Percentiles rank a stretch among this genome's conserved stretches.
Conservation (phyloP, 2,888 invertebrate genomes). For the Hirtodrosophila cameraria region DNA sequence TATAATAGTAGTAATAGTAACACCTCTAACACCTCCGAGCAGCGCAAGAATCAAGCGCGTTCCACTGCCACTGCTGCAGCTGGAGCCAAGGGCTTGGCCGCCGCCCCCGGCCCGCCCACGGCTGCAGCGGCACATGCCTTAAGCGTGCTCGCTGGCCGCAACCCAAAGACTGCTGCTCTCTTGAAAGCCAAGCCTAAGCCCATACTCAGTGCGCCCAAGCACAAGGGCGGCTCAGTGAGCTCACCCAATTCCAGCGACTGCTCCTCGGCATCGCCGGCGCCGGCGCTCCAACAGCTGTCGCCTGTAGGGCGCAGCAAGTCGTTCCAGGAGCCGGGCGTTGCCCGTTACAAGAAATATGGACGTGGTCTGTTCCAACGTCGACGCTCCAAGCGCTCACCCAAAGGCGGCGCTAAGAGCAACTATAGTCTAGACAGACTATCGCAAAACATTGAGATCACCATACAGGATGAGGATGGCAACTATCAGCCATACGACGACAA, state of each 20-base stretch:
- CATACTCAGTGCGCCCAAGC: conserved; percentile 70
- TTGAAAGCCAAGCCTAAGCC: conserved; percentile 68
- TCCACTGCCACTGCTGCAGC: conserved; percentile 37
- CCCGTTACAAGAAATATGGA: conserved; percentile 79
- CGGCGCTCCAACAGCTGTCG: conserved; percentile 57
- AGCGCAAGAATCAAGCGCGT: conserved; percentile 46
- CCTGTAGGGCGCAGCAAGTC: conserved; percentile 83
- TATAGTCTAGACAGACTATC: conserved; percentile 82
- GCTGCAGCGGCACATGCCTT: conserved; percentile 48
- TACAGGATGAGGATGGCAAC: conserved; percentile 83
- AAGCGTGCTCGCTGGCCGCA: conserved; percentile 53
- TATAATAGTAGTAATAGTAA: conserved; percentile 84
- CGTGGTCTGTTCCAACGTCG: conserved; percentile 82
- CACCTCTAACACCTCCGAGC: conserved; percentile 80
- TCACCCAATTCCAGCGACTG: conserved; percentile 82
- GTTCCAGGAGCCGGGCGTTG: conserved; percentile 83
- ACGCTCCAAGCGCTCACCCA: conserved; percentile 79
- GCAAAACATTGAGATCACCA: conserved; percentile 83
- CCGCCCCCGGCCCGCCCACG: conserved; percentile 18
- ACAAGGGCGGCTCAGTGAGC: conserved; percentile 72
- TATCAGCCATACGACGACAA: conserved; percentile 82
- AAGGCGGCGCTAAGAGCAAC: conserved; percentile 73
- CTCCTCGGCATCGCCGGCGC: conserved; percentile 76
- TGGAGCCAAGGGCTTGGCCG: conserved; percentile 4
- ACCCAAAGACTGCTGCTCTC: conserved; percentile 78